These are phyloP conservation scores for rabbit (Oryctolagus cuniculus) DNA, from an alignment of 2,113 vertebrate genomes.

Conservation along the genomic window mOryCun1.1 NC_091432.1:38470501-38471000, in stretches of 20 bases:
- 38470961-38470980: not conserved
- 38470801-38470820: not conserved
- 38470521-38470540: too few relatives aligned
- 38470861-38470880: not conserved
- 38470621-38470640: not conserved
- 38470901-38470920: not conserved
- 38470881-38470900: not conserved
- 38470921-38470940: not conserved
- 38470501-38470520: too few relatives aligned
- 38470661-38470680: not conserved
- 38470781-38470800: not conserved
- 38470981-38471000: not conserved
- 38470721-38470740: not conserved
- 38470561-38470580: too few relatives aligned
- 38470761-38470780: not conserved
- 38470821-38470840: not conserved
- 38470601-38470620: not conserved
- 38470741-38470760: not conserved
- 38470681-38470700: not conserved
- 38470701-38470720: not conserved
- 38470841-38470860: not conserved
- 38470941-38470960: not conserved
- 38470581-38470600: not conserved
- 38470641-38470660: too few relatives aligned
- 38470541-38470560: too few relatives aligned